Conservation (phyloP, 2,113 vertebrate genomes). For the Thamnaconus septentrionalis region DNA sequence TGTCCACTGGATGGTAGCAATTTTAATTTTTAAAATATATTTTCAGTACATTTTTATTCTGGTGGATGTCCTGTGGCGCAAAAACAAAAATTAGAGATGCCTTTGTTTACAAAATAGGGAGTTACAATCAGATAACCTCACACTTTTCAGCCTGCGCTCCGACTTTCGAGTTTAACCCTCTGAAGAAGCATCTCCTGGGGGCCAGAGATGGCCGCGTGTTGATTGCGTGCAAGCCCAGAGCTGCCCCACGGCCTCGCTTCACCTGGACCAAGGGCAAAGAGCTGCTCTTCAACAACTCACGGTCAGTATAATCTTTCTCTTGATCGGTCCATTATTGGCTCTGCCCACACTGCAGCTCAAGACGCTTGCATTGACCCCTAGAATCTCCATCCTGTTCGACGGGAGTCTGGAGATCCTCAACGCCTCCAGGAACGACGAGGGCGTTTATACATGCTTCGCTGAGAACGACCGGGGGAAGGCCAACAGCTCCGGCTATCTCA, state of each 20-base stretch:
- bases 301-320: conserved; percentile 68
- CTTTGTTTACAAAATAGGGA: too few relatives aligned
- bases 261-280: conserved; percentile 94
- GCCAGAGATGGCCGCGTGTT: conserved; percentile 88
- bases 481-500: conserved; percentile 89
- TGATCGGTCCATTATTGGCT: too few relatives aligned
- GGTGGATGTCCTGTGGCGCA: neutral
- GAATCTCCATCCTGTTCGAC: conserved; percentile 88
- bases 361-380: conserved; percentile 36
- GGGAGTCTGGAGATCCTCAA: conserved; percentile 94
- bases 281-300: conserved; percentile 85
- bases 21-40: too few relatives aligned
- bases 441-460: conserved; percentile 89
- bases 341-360: too few relatives aligned
- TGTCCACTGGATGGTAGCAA: too few relatives aligned
- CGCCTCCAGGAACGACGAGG: conserved; percentile 86
- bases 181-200: conserved; percentile 90
- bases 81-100: too few relatives aligned
- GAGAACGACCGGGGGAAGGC: conserved; percentile 94
- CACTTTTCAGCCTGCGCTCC: conserved; percentile 83
- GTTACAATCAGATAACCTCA: too few relatives aligned
- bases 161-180: conserved; percentile 92
- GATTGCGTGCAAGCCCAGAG: conserved; percentile 94
- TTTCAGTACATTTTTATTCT: too few relatives aligned
- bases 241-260: conserved; percentile 90